A percentile compares a stretch with the other conserved stretches of the same genome.
These are phyloP conservation scores for Pangasianodon gigas DNA, from an alignment of 2,113 vertebrate genomes.

Conservation along the genomic window DNA sequence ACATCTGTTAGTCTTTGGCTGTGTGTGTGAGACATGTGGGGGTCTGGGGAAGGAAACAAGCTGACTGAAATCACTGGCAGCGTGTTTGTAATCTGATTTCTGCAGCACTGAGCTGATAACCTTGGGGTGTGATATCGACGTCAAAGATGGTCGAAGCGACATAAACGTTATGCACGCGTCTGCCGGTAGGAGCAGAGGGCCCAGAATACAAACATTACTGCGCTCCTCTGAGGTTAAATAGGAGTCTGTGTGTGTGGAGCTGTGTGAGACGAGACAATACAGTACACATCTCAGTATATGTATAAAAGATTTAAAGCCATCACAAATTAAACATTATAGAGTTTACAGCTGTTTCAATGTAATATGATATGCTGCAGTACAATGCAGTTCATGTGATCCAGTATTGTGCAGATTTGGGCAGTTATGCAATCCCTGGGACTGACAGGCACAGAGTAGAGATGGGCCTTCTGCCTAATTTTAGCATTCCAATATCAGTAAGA, in stretches of 20 bases:
- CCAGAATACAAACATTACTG: conserved; percentile 32
- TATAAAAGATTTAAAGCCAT: neutral
- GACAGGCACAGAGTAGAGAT: neutral
- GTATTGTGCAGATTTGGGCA: neutral
- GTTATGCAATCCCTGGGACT: neutral
- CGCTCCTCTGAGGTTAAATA: neutral
- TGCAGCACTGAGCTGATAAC: conserved; percentile 14
- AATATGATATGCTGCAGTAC: neutral
- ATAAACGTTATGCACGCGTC: conserved; percentile 8
- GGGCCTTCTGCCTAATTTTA: neutral
- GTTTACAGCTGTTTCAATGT: neutral
- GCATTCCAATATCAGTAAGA: neutral
- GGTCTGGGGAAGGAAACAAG: conserved; percentile 28
- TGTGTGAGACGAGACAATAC: neutral
- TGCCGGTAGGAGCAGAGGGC: neutral
- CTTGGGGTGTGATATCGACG: conserved; percentile 2
- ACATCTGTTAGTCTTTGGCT: conserved; percentile 49
- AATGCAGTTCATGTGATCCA: neutral
- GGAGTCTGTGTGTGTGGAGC: conserved; percentile 3
- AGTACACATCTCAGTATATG: too few species aligned
- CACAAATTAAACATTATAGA: neutral
- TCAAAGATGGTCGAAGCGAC: conserved; percentile 9
- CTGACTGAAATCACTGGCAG: conserved; percentile 18
- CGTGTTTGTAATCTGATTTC: conserved; percentile 37
- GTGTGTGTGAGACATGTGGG: neutral